Evolutionary conservation across 2,888 invertebrate species (phyloP), one percentile per base, ranked within the genome.

Genomic region (Hyppa rectilinea): DNA sequence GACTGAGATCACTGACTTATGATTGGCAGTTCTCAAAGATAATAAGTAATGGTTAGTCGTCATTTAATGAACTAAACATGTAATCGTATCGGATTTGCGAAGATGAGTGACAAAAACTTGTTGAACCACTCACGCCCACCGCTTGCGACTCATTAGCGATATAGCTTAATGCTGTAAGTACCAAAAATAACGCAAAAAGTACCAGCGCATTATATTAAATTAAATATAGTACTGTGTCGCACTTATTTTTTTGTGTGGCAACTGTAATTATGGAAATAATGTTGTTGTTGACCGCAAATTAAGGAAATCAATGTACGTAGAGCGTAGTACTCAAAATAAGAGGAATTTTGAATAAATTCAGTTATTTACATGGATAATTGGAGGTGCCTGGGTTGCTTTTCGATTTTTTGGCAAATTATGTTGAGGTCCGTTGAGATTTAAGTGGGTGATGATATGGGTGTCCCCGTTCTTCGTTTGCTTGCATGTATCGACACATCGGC

Each of bases 1-100:
- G 40, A 38, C n/a, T 67, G 84, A 81, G 91, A 88, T 92, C 90
- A 92, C 86, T 85, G 90, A 89, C 90, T 73, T 64, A 71, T 90
- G 91, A 92, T 90, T 90, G 89, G 87, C 90, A 91, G 84, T 69
- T 78, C 79, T 85, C 70, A 60, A 29, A 85, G 85, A 89, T 90
- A 89, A 89, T 87, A 81, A 86, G 67, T 80, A 72, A 75, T 86
- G 85, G 83, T 87, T 85, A 85, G 83, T 80, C 77, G 76, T 79
- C 78, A 84, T 89, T 88, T 92, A 91, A 91, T 89, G 87, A 90
- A 87, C 87, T 88, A 84, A 86, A 85, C 84, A 83, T 87, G 85
- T 88, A 86, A 87, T 87, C 71, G 67, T 66, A 78, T 78, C 80
- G 68, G 80, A 82, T 84, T 86, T 82, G 60, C 55, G 53, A 64